Evolutionary conservation across 35 echinoderm and acorn worm genomes (phyloP).

Genomic region (Nesometra sesokonis): DNA sequence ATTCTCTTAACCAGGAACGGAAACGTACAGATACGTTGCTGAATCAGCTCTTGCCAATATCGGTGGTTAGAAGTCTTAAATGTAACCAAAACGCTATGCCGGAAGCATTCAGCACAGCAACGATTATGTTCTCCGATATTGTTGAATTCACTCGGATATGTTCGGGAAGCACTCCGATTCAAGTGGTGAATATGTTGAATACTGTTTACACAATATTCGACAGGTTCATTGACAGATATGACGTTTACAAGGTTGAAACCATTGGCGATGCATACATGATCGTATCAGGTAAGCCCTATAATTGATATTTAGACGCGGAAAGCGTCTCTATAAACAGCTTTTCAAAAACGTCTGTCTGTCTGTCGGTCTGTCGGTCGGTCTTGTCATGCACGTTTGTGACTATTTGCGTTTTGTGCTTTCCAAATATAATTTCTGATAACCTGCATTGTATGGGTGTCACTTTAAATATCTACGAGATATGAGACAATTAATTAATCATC

Average conservation of each 20-base stretch:
- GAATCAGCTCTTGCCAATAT: conserved; percentile 77
- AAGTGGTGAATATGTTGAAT: conserved; percentile 66
- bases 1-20: conserved; percentile 46
- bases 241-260: conserved; percentile 64
- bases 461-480: too few relatives aligned
- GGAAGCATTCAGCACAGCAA: conserved; percentile 53
- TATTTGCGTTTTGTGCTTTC: too few relatives aligned
- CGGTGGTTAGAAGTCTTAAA: conserved; percentile 63
- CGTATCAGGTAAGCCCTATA: conserved; percentile 9
- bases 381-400: too few relatives aligned
- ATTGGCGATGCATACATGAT: conserved; percentile 68
- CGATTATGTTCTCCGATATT: conserved; percentile 91
- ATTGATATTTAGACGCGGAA: too few relatives aligned
- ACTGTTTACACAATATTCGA: conserved; percentile 50
- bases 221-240: conserved; percentile 39
- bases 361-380: too few relatives aligned
- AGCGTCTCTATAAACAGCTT: too few relatives aligned
- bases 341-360: too few relatives aligned
- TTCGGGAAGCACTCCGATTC: conserved; percentile 67
- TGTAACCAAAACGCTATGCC: conserved; percentile 40
- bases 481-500: too few relatives aligned
- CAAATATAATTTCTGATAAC: too few relatives aligned
- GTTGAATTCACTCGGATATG: conserved; percentile 87
- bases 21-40: conserved; percentile 68
- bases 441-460: not conserved